A percentile compares a stretch with the other conserved stretches of the same genome.
Evolutionary conservation across 2,888 invertebrate genomes (phyloP).

Genomic region (Limnephilus marmoratus): DNA sequence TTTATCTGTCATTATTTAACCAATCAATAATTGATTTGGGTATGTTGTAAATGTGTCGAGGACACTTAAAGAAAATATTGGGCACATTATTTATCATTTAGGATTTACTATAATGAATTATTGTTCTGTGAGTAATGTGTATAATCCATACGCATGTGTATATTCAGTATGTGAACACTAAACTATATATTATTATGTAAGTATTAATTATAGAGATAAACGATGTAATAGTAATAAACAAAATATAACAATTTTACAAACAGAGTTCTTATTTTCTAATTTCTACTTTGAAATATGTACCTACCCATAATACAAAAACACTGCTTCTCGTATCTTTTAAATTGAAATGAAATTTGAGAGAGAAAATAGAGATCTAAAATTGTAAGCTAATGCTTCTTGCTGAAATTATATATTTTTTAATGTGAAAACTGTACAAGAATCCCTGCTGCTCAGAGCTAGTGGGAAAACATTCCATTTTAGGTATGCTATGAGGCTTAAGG

Average conservation of each 20-base stretch:
- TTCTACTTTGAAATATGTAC: not conserved
- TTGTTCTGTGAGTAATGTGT: not conserved
- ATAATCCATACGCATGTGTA: slow-evolving; percentile 46
- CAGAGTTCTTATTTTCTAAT: slow-evolving; percentile 39
- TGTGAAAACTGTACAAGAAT: too few species aligned
- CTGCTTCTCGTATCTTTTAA: too few species aligned
- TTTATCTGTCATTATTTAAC: not conserved
- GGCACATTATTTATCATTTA: slow-evolving; percentile 22
- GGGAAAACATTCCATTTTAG: too few species aligned
- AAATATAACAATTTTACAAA: slow-evolving; percentile 63
- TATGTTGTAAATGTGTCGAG: not conserved
- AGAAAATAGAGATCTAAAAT: too few species aligned
- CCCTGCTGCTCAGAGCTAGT: too few species aligned
- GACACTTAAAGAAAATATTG: not conserved
- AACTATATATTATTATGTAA: slow-evolving; percentile 60
- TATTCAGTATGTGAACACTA: slow-evolving; percentile 57
- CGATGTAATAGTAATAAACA: slow-evolving; percentile 62
- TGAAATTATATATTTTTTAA: too few species aligned
- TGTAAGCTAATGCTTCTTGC: too few species aligned
- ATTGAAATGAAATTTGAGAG: too few species aligned
- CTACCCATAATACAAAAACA: too few species aligned
- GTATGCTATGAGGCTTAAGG: too few species aligned
- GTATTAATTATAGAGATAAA: slow-evolving; percentile 62
- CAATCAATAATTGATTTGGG: not conserved
- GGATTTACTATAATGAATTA: not conserved